Base-by-base conservation (phyloP, 1,140 invertebrate genomes). In the Trachymyrmex septentrionalis region DNA sequence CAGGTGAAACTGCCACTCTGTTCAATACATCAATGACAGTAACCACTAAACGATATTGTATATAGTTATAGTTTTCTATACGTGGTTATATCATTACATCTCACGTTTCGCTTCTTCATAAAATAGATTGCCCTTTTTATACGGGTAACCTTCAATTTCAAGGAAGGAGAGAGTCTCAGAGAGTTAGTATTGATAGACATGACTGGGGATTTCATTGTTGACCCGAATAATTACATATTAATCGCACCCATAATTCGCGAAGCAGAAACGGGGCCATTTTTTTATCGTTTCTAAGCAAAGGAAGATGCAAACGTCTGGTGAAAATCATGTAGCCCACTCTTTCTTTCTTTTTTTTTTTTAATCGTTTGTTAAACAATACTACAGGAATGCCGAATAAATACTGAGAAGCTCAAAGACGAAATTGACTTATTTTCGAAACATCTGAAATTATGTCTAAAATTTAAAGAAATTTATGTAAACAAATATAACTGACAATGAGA, bases 181-280 rank as follows among this genome's bases (percentile, higher is more conserved):
- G 9, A 19, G 4, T 16, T 50, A 16, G 50, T 77, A 53, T 86
- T 59, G 57, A 77, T 57, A 27, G 16, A 64, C 24, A 19, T 34
- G 30, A 0, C 14, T 19, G 38, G 50, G 19, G 14, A 57, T 48
- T 53, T 44, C 57, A 84, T 88, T 87, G 64, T 87, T 69, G 86
- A 86, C 24, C 67, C 63, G 77, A 90, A 88, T 81, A 88, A 86
- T 86, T 84, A 57, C 64, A 82, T 6, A 73, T 73, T 84, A 88
- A 86, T 88, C 27, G 14, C n/a, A 30, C 9, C 16, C 80, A 73
- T 24, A 53, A 3, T 81, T 24, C 27, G 63, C 34, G 72, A 67
- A 82, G 86, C 55, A 77, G 86, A 89, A 91, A 91, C 55, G 72
- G 34, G 86, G 72, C 48, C 71, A 78, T 81, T 88, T 88, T 87